phyloP scores from a whole-genome alignment of 37 sponge, comb jelly and placozoan species.

The Petrosia ficiformis region DNA sequence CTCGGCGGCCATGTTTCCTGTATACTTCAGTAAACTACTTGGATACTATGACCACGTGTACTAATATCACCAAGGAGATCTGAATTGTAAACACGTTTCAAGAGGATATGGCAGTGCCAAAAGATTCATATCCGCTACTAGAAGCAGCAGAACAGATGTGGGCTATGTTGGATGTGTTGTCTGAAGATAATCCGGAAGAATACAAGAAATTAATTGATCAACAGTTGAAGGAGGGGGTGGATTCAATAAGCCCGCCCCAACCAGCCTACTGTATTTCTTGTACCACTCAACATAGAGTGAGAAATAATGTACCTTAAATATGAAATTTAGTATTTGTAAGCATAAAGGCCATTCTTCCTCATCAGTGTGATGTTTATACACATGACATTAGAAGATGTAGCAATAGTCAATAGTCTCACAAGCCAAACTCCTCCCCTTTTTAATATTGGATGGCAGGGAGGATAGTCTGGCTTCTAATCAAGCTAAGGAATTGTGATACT shows the following conservation, averaged over 20 bases:
- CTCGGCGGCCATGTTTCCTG: constrained; percentile 30
- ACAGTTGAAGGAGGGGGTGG: constrained; percentile 70
- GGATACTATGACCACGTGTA: background rate
- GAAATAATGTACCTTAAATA: background rate
- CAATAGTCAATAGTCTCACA: too few species aligned
- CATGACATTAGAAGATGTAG: too few species aligned
- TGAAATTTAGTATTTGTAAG: background rate
- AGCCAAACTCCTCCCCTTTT: too few species aligned
- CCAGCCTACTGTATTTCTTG: constrained; percentile 61
- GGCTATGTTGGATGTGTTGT: constrained; percentile 76
- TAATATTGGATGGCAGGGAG: too few species aligned
- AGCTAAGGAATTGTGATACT: too few species aligned
- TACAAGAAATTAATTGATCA: constrained; percentile 75
- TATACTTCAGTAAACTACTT: background rate
- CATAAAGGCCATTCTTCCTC: background rate
- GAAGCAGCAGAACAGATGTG: constrained; percentile 63
- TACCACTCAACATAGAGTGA: background rate
- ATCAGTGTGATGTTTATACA: constrained; percentile 1
- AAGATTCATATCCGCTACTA: constrained; percentile 10
- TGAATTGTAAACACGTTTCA: background rate
- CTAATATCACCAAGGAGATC: background rate
- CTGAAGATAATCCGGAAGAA: constrained; percentile 58
- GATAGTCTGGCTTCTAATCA: too few species aligned
- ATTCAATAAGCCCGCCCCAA: constrained; percentile 39
- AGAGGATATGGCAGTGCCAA: background rate